Conservation (phyloP, 2,888 invertebrate genomes). For the Halictus ligatus region DNA sequence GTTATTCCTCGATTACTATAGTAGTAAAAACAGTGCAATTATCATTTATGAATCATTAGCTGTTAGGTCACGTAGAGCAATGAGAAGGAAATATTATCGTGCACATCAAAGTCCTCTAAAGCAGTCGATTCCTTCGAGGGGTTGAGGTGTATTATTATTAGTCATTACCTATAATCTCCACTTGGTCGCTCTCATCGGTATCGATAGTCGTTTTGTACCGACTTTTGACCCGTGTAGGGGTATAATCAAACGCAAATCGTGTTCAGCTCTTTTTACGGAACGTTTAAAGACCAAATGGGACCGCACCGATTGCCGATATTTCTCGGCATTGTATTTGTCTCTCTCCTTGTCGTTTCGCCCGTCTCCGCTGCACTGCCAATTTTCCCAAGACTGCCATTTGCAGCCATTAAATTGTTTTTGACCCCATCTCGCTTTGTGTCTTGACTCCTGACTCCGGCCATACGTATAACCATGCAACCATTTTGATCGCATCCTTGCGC, state of each 20-base stretch:
- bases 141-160: constrained; percentile 74
- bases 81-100: constrained; percentile 30
- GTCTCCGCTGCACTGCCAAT: constrained; percentile 50
- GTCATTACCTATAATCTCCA: constrained; percentile 79
- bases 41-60: constrained; percentile 13
- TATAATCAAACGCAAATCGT: constrained; percentile 81
- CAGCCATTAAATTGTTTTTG: constrained; percentile 70
- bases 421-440: constrained; percentile 56
- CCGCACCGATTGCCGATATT: constrained; percentile 62
- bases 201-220: constrained; percentile 76
- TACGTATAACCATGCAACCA: constrained; percentile 15
- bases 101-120: constrained; percentile 41
- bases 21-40: background rate
- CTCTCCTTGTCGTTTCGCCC: constrained; percentile 22
- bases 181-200: constrained; percentile 74
- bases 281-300: constrained; percentile 78
- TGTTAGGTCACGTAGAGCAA: background rate
- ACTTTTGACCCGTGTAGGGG: constrained; percentile 77
- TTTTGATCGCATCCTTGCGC: background rate
- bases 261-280: constrained; percentile 79
- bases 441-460: constrained; percentile 56
- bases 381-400: constrained; percentile 70
- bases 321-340: constrained; percentile 45
- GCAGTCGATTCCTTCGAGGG: constrained; percentile 39
- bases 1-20: background rate